phyloP scores from a whole-genome alignment of 2,113 vertebrate species.

The Apeltes quadracus region DNA sequence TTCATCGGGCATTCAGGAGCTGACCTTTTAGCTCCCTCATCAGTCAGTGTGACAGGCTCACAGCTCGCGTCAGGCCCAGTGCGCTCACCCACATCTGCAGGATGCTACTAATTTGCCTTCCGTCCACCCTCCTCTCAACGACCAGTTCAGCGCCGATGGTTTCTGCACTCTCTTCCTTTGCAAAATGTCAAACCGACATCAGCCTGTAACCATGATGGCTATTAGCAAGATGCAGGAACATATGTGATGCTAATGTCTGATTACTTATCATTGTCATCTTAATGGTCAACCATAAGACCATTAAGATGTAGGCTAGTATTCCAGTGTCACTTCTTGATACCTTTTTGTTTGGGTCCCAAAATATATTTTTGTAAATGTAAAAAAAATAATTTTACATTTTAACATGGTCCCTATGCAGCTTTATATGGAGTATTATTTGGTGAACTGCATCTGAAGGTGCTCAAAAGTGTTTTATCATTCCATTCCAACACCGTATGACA shows the following conservation, averaged over 20 bases:
- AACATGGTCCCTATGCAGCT: background rate
- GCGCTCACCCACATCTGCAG: conserved; percentile 34
- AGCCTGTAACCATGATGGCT: conserved; percentile 8
- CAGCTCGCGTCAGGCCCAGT: conserved; percentile 23
- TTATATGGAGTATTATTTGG: background rate
- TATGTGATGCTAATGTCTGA: background rate
- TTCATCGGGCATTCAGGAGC: conserved; percentile 59
- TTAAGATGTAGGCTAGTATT: background rate
- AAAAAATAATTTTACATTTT: too few species aligned
- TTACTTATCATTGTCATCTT: background rate
- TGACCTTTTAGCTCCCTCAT: conserved; percentile 74
- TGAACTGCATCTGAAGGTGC: background rate
- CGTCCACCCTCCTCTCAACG: background rate
- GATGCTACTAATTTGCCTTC: conserved; percentile 42
- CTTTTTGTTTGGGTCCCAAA: too few species aligned
- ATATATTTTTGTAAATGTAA: too few species aligned
- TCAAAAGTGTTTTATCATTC: background rate
- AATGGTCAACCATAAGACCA: background rate
- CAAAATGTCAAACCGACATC: conserved; percentile 26
- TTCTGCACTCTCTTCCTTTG: conserved; percentile 17
- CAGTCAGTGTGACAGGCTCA: conserved; percentile 62
- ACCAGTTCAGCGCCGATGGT: conserved; percentile 25
- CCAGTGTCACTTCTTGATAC: too few species aligned
- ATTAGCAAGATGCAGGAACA: background rate
- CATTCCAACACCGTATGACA: too few species aligned